Evolutionary conservation across 2,113 vertebrate genomes (phyloP), one percentile per base, ranked within the genome.

Genomic region (Myrmecobius fasciatus): DNA sequence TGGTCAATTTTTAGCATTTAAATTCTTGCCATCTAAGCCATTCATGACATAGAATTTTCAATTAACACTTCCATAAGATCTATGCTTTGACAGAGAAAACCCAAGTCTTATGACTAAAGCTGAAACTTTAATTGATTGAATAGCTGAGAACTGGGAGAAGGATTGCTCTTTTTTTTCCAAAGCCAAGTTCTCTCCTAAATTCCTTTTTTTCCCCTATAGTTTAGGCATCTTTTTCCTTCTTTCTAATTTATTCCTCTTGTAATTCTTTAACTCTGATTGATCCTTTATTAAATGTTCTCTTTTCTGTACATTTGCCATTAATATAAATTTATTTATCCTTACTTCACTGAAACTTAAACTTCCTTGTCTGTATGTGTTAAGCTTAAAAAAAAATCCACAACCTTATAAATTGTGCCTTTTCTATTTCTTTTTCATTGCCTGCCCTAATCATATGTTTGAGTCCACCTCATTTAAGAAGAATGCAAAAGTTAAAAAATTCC

Each of bases 401-500:
- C 26, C 10, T 31, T 36, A 67, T 53, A 91, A 96, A 89, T 26
- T 92, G 2, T 67, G 25, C 43, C 51, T 96, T 97, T 52, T 94
- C 53, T 52, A 89, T 93, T 91, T 91, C 91, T 51, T 67, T 94
- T 95, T 95, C 53, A 89, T 7, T 95, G 92, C 36, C 11, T 54
- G 91, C 10, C n/a, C 24, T 92, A 5, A 91, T 96, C 10, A 89
- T 90, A 14, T 91, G 92, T 92, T 93, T 53, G 51, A 95, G 92
- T 20, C 10, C 49, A n/a, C 3, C 43, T 7, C 54, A 46, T 56
- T 91, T 93, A 1, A 24, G 48, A 54, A 31, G 83, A 52, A 47
- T 53, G 90, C 94, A 8, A 6, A 91, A 89, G 95, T 96, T 49
- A 83, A 24, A 92, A 91, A 90, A 36, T 93, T 93, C 56, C 93